Evolutionary conservation across 2,888 invertebrate species (phyloP), one percentile per base, ranked within the genome.

Genomic region (Zeuzera pyrina): DNA sequence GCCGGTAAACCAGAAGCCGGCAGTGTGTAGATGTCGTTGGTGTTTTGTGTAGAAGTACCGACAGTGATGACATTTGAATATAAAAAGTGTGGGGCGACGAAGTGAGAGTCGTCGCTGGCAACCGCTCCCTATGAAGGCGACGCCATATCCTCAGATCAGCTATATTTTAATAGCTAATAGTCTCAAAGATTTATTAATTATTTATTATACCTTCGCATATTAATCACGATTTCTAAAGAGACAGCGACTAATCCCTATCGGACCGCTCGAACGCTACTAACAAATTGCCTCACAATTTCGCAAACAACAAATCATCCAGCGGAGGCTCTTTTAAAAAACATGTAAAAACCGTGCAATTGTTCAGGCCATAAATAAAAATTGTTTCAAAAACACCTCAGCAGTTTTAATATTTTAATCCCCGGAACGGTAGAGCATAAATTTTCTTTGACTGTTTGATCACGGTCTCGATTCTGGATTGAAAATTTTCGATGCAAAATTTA

Each of bases 331-430:
- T 54, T 55, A 64, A 57, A 54, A 62, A 60, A 47, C 50, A 50
- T 31, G 25, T 23, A 54, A 63, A 61, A 57, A 43, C 50, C 42
- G 49, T 54, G 49, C 69, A 68, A 70, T 70, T 66, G 64, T 64
- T 61, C 57, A 34, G 45, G 56, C 57, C 54, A 61, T 73, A 74
- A 74, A 74, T 74, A 70, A 71, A 69, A 71, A 65, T 62, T 59
- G 62, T 59, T 55, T 52, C 52, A 52, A 54, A 56, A 70, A 68
- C 71, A 72, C 70, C 71, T 74, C 73, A 72, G 71, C 73, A 70
- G 62, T 72, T 72, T 73, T 73, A 68, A 73, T 71, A 72, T 70
- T 73, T 73, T 73, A 70, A 72, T 72, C 68, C 65, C 43, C 53
- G 52, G 34, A 44, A 50, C 49, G 54, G 45, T n/a, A n/a, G 52